A percentile compares a stretch with the other conserved stretches of the same genome.
phyloP scores from a whole-genome alignment of 2,113 vertebrate genomes.

The Lipotes vexillifer region DNA sequence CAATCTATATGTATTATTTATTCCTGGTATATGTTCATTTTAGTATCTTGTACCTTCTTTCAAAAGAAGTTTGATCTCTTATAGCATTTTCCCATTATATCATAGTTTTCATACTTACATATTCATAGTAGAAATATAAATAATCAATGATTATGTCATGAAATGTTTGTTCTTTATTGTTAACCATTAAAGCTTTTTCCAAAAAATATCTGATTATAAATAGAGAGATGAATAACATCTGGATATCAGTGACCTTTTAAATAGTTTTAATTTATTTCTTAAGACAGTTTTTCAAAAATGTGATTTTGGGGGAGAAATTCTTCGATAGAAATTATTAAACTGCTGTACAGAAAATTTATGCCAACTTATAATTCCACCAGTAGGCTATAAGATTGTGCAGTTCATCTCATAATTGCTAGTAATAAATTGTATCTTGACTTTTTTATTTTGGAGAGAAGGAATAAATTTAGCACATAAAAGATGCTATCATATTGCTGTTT shows the following conservation, averaged over 20 bases:
- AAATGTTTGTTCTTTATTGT: background rate
- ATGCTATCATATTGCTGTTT: background rate
- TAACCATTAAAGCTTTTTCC: background rate
- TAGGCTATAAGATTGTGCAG: background rate
- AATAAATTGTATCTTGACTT: background rate
- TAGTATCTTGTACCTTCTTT: background rate
- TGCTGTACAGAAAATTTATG: background rate
- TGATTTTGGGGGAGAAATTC: background rate
- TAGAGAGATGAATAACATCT: background rate
- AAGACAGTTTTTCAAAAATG: background rate
- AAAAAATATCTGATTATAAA: background rate
- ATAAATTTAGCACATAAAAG: background rate
- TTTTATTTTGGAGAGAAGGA: background rate
- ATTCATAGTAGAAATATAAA: background rate
- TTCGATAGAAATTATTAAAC: background rate
- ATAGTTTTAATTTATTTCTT: background rate
- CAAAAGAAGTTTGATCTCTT: background rate
- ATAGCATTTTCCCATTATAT: background rate
- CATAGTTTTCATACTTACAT: background rate
- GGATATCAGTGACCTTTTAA: background rate
- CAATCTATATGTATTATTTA: background rate
- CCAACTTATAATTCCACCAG: background rate
- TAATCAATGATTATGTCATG: background rate
- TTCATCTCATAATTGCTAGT: background rate
- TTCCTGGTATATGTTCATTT: background rate